phyloP scores from a whole-genome alignment of 1,140 invertebrate genomes.

The Hypothenemus hampei region DNA sequence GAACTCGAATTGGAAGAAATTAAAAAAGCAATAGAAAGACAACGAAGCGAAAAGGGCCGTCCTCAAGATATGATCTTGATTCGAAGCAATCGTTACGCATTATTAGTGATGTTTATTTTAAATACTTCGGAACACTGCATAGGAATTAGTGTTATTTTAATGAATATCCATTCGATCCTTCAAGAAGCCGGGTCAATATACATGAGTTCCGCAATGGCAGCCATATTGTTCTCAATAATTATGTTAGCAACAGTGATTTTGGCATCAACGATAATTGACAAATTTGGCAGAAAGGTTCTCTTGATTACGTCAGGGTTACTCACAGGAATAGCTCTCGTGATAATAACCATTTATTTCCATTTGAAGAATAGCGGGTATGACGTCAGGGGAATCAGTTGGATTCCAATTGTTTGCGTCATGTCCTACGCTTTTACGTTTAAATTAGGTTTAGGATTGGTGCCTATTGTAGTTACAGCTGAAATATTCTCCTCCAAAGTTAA shows the following conservation, averaged over 20 bases:
- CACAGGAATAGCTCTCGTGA: conserved; percentile 25
- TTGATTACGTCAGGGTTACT: conserved; percentile 38
- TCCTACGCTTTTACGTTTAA: conserved; percentile 35
- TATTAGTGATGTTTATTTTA: conserved; percentile 43
- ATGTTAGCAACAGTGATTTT: conserved; percentile 37
- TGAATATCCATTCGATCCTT: conserved; percentile 51
- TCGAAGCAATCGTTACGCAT: conserved; percentile 35
- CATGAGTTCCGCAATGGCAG: conserved; percentile 34
- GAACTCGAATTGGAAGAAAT: conserved; percentile 48
- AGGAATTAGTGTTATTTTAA: conserved; percentile 52
- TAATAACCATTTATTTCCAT: conserved; percentile 36
- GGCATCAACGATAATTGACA: conserved; percentile 43
- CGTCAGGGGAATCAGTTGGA: conserved; percentile 26
- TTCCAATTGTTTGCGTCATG: conserved; percentile 32
- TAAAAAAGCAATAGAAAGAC: conserved; percentile 30
- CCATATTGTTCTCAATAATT: conserved; percentile 46
- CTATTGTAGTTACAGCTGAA: conserved; percentile 67
- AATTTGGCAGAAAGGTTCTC: conserved; percentile 46
- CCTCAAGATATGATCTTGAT: conserved; percentile 33
- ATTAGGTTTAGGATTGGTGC: conserved; percentile 51
- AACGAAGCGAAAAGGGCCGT: conserved; percentile 31
- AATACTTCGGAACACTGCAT: conserved; percentile 52
- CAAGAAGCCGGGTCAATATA: conserved; percentile 39
- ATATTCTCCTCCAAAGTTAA: conserved; percentile 60
- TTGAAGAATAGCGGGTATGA: conserved; percentile 26